Evolutionary conservation across 2,888 invertebrate species (phyloP).

Genomic region (Cheilosia grossa): DNA sequence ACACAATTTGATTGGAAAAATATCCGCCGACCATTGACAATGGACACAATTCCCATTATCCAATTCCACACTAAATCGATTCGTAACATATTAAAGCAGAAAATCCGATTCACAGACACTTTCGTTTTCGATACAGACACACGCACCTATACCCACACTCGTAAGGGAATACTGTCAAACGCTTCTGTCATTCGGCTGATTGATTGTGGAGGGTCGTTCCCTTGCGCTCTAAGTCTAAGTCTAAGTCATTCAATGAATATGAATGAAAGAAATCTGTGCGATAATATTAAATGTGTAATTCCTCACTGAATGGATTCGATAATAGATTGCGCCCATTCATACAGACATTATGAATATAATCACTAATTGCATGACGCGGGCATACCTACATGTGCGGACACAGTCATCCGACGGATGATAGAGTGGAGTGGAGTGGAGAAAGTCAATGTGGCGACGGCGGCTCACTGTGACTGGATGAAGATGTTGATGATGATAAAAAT

Average conservation of each 20-base stretch:
- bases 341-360: slow-evolving; percentile 26
- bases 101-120: slow-evolving; percentile 29
- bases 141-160: background rate
- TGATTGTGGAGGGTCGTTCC: slow-evolving; percentile 10
- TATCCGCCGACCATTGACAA: background rate
- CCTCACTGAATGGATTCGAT: background rate
- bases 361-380: slow-evolving; percentile 45
- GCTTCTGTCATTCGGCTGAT: slow-evolving; percentile 20
- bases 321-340: slow-evolving; percentile 37
- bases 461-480: background rate
- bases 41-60: slow-evolving; percentile 31
- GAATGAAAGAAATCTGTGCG: slow-evolving; percentile 6
- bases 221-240: background rate
- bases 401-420: slow-evolving; percentile 2
- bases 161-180: slow-evolving; percentile 13
- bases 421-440: slow-evolving; percentile 20
- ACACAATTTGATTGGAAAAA: slow-evolving; percentile 24
- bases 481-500: slow-evolving; percentile 23
- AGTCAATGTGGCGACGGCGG: slow-evolving; percentile 10
- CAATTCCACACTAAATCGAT: slow-evolving; percentile 2
- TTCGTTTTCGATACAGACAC: slow-evolving; percentile 24
- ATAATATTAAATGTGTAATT: slow-evolving; percentile 14
- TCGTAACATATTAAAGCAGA: background rate
- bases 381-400: slow-evolving; percentile 9
- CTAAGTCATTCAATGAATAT: too few species aligned